Evolutionary conservation across 2,113 vertebrate genomes (phyloP).

Genomic region (Bucco capensis): DNA sequence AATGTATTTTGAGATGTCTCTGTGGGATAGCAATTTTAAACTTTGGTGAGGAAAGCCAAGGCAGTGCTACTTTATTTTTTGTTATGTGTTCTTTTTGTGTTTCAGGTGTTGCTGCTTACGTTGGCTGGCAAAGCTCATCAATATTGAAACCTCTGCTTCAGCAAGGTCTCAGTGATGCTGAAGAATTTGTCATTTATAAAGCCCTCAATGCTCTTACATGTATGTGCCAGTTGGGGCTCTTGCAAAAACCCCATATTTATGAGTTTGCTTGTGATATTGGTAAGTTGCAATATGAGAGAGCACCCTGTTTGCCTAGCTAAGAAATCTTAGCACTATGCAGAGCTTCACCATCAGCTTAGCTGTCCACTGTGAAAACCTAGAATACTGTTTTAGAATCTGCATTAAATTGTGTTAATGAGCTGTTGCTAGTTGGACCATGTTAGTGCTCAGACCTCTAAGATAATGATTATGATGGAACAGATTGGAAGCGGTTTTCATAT

Average conservation of each 20-base stretch:
- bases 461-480: neutral
- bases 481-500: neutral
- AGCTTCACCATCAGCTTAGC: neutral
- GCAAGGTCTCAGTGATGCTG: constrained; percentile 94
- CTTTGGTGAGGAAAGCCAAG: neutral
- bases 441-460: neutral
- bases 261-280: constrained; percentile 95
- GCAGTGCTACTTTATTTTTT: neutral
- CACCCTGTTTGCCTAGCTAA: neutral
- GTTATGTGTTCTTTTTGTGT: neutral
- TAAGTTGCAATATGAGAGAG: constrained; percentile 63
- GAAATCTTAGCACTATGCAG: neutral
- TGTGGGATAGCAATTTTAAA: neutral
- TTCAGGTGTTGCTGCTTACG: constrained; percentile 94
- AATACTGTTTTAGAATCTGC: neutral
- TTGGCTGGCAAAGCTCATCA: constrained; percentile 98
- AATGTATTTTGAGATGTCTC: neutral
- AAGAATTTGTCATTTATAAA: constrained; percentile 98
- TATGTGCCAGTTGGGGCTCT: constrained; percentile 94
- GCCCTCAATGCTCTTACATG: constrained; percentile 93
- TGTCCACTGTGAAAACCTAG: neutral
- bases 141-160: constrained; percentile 96
- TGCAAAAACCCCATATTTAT: constrained; percentile 96
- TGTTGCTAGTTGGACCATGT: neutral
- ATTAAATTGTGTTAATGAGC: neutral